These are phyloP conservation scores for Drosophila paracracens DNA, from an alignment of 2,888 invertebrate genomes.

Conservation along the genomic window DNA sequence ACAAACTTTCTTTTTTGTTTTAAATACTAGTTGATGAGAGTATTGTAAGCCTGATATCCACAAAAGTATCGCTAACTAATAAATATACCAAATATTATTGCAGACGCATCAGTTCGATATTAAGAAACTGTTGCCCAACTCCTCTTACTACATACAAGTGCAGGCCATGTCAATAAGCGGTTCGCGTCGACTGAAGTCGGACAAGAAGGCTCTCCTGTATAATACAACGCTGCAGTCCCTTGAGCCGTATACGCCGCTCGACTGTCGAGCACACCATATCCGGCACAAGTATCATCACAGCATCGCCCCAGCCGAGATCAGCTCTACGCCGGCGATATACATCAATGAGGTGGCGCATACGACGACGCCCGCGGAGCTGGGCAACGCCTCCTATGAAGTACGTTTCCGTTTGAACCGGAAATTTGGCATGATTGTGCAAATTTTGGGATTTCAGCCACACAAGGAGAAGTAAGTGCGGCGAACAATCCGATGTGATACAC, in stretches of 20 bases:
- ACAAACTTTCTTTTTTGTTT: background rate
- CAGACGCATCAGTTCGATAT: constrained; percentile 88
- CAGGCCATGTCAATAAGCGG: constrained; percentile 91
- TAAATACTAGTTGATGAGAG: background rate
- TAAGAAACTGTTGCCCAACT: constrained; percentile 88
- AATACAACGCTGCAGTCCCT: constrained; percentile 87
- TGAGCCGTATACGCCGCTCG: constrained; percentile 62
- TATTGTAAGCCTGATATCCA: background rate
- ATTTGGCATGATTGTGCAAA: constrained; percentile 84
- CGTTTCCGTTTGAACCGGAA: constrained; percentile 83
- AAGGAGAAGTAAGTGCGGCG: constrained; percentile 81
- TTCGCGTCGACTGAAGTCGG: constrained; percentile 88
- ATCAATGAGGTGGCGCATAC: constrained; percentile 43
- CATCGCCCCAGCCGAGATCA: constrained; percentile 29
- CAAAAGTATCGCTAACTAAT: background rate
- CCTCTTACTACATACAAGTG: constrained; percentile 92
- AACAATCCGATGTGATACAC: constrained; percentile 26
- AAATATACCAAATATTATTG: constrained; percentile 66
- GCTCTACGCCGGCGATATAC: constrained; percentile 38
- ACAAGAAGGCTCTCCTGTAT: constrained; percentile 89
- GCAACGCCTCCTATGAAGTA: constrained; percentile 70
- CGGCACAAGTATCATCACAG: constrained; percentile 61
- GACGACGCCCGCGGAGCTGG: constrained; percentile 24
- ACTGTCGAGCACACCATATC: constrained; percentile 59
- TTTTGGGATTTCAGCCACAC: constrained; percentile 82